phyloP scores from a whole-genome alignment of 2,797 vertebrate species.

The Echiichthys vipera region DNA sequence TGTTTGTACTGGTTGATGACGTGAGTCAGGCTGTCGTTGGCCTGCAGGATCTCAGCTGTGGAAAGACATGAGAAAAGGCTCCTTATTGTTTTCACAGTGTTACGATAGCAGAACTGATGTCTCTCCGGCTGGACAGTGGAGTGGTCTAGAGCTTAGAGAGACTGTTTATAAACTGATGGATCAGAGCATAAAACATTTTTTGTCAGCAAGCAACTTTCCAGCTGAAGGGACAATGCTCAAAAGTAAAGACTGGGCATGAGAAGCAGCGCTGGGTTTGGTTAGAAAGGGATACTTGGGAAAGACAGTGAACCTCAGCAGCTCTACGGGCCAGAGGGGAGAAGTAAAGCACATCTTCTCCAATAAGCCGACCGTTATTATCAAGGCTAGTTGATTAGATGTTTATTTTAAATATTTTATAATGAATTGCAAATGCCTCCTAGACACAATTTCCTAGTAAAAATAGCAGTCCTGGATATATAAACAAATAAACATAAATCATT shows the following conservation, averaged over 20 bases:
- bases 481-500: no score
- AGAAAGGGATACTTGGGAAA: not conserved
- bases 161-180: not conserved
- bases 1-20: conserved; percentile 98
- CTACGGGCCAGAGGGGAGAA: no score
- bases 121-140: not conserved
- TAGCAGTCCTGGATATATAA: not conserved
- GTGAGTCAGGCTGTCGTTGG: conserved; percentile 96
- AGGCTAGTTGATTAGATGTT: not conserved
- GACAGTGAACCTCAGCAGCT: no score
- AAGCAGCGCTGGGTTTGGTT: not conserved
- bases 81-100: not conserved
- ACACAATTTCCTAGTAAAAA: not conserved
- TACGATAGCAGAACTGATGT: not conserved
- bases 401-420: not conserved
- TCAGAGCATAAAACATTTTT: not conserved
- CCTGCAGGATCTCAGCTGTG: conserved; percentile 97
- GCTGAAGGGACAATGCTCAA: not conserved
- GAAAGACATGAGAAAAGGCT: not conserved
- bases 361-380: not conserved
- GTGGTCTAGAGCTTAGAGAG: not conserved
- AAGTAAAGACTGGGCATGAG: not conserved
- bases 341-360: not conserved
- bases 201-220: not conserved
- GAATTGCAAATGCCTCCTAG: not conserved